These are phyloP conservation scores for Sebastes vulpes DNA, from an alignment of 2,797 vertebrate species.

Conservation along the genomic window DNA sequence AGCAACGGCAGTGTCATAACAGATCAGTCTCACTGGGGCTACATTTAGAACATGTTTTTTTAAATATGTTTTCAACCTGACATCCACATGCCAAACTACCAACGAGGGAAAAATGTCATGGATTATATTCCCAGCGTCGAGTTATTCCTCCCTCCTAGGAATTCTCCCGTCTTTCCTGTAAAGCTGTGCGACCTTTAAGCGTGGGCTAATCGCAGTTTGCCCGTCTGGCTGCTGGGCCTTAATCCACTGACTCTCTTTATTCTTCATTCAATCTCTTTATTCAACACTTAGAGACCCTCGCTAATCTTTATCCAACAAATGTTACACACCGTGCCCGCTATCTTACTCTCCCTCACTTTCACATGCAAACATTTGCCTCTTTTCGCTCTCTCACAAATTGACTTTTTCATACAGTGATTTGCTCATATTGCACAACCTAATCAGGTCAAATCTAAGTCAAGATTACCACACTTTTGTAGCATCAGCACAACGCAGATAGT, in stretches of 20 bases:
- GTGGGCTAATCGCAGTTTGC: slow-evolving; percentile 67
- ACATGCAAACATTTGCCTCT: slow-evolving; percentile 22
- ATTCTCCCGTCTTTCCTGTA: slow-evolving; percentile 49
- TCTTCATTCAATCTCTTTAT: slow-evolving; percentile 69
- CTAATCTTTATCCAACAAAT: slow-evolving; percentile 64
- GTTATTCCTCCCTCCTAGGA: slow-evolving; percentile 29
- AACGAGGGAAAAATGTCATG: not conserved
- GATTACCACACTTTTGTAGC: not conserved
- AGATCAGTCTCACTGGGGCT: not conserved
- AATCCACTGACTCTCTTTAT: slow-evolving; percentile 75
- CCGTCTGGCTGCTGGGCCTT: slow-evolving; percentile 59
- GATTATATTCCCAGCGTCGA: slow-evolving; percentile 4
- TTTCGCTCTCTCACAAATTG: not conserved
- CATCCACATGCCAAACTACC: not conserved
- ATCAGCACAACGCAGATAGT: not conserved
- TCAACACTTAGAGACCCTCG: slow-evolving; percentile 46
- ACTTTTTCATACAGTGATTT: slow-evolving; percentile 30
- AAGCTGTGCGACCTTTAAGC: slow-evolving; percentile 71
- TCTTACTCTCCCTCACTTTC: slow-evolving; percentile 7
- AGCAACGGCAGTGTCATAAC: slow-evolving; percentile 2
- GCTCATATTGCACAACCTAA: slow-evolving; percentile 6
- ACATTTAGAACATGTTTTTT: not conserved
- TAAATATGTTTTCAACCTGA: not conserved
- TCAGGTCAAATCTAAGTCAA: not conserved
- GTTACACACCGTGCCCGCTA: slow-evolving; percentile 28